Base-by-base conservation (phyloP, 92 coral and sea anemone species). In the Heliopora coerulea region DNA sequence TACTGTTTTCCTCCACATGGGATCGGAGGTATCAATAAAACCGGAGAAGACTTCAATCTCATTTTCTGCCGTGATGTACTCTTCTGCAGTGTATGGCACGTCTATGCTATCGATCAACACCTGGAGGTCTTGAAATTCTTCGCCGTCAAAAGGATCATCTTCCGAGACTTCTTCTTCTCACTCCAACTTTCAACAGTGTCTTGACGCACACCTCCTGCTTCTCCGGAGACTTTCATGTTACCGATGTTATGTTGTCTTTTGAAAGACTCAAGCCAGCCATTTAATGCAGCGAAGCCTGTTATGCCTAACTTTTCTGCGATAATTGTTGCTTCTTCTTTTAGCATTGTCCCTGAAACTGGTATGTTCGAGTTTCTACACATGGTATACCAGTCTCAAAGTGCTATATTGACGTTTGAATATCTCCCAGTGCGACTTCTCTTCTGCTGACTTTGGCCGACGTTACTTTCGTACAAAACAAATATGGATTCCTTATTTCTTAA, bases 71-170 rank as follows among this genome's bases (percentile, higher is more conserved):
- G 72, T 26, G 62, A 80, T 72, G 33, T 57, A 75, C 27, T 75
- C 54, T 35, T 75, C 40, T 37, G 56, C 80, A 44, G 59, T 58
- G 29, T 58, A 60, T 14, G 29, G 73, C 37, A 21, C 33, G 62
- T 80, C 64, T 46, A 80, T 35, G 49, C 65, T 60, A 41, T 62
- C 62, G 52, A 59, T 48, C 33, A 75, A 59, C 23, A 40, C 12
- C 54, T 75, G 59, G 3, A 74, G 56, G 20, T 59, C 80, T 56
- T 28, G 49, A 49, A 54, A 50, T 23, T 77, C 81, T 60, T 60
- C 66, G 35, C 77, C 83, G 66, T 79, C 68, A 78, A 78, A 78
- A 26, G 83, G 65, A 58, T 79, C 78, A 8, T 57, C 77, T 31
- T 68, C 83, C 27, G 37, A 27, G 34, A 27, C 63, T 24, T 41